phyloP scores from a whole-genome alignment of 2,797 vertebrate species.

The Onychomys torridus region DNA sequence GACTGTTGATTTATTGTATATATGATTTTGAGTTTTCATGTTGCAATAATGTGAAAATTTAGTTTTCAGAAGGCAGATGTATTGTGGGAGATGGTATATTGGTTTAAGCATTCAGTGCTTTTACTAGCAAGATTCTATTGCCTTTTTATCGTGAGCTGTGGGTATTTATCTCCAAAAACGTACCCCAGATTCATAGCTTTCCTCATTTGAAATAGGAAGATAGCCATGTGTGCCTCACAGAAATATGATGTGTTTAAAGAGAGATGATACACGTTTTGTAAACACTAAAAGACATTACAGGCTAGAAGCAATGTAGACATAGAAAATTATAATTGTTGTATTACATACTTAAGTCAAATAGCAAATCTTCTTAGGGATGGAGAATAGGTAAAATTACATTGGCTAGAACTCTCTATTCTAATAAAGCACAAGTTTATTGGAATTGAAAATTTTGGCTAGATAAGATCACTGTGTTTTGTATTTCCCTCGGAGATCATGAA shows the following conservation, averaged over 20 bases:
- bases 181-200: neutral
- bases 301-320: neutral
- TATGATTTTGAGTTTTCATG: neutral
- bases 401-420: neutral
- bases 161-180: neutral
- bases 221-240: neutral
- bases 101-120: neutral
- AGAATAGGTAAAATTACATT: neutral
- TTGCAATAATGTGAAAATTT: constrained; percentile 2
- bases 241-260: neutral
- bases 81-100: neutral
- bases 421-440: neutral
- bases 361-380: neutral
- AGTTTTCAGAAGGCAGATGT: neutral
- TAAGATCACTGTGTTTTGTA: neutral
- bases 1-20: neutral
- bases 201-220: neutral
- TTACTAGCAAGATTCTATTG: constrained; percentile 15
- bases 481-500: neutral
- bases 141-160: neutral
- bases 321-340: neutral
- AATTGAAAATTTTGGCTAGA: constrained; percentile 22
- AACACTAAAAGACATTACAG: neutral
- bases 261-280: neutral
- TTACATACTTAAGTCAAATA: neutral